Base-by-base conservation (phyloP, 2,888 invertebrate species). In the Epirrita christyi region DNA sequence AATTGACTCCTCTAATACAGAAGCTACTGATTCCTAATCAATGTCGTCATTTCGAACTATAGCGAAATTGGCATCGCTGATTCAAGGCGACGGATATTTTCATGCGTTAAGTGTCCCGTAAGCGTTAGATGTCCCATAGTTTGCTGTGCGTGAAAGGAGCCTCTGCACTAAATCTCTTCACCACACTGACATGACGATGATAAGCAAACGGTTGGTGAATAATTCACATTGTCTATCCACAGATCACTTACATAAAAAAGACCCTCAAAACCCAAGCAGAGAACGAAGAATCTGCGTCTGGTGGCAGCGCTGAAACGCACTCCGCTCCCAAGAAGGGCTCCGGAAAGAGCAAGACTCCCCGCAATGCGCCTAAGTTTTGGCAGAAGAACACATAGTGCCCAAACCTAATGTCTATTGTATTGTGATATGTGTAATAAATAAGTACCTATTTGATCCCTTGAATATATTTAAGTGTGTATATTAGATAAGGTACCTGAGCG, bases 171-270 rank as follows among this genome's bases (percentile, higher is more conserved):
- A n/a, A n/a, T n/a, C n/a, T n/a, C n/a, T n/a, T n/a, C n/a, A n/a
- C n/a, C n/a, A n/a, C n/a, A n/a, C n/a, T n/a, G n/a, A n/a, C n/a
- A n/a, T n/a, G n/a, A n/a, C n/a, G n/a, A n/a, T n/a, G n/a, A n/a
- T n/a, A n/a, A 98, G 66, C 94, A 95, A 81, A 97, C 98, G 94
- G 98, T 98, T 21, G 21, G 4, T 21, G 21, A 21, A 21, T 21
- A 21, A 21, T 21, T 21, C 21, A 3, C 4, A 21, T 21, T 21
- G 2, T 4, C 21, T 21, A 21, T 21, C 77, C 76, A 27, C 88
- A 98, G 97, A 96, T 98, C 68, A 80, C 94, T 9, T 96, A 95
- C 82, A 96, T 98, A 72, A 98, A 97, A 90, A 98, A 98, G 87
- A 96, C 96, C 0, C 88, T 98, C 36, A 97, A 97, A 82, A 94